Evolutionary conservation across 2,113 vertebrate species (phyloP), one percentile per base, ranked within the genome.

Genomic region (Prinia subflava): DNA sequence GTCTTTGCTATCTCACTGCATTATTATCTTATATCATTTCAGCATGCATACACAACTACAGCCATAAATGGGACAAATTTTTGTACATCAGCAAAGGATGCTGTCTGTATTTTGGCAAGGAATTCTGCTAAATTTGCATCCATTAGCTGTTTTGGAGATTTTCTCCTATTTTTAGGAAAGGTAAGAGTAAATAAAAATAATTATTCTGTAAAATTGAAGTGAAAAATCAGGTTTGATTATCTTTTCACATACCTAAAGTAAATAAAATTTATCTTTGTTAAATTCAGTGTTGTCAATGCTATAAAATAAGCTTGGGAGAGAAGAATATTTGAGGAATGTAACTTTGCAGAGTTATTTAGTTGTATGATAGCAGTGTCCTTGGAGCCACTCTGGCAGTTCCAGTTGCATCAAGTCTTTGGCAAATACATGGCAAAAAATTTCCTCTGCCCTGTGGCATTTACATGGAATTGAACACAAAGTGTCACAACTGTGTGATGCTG

Each of bases 101-200:
- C 97, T 9, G 53, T 71, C 69, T 49, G 56, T 69, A 95, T 98
- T 77, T 93, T 98, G 56, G 94, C 87, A 11, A 97, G 96, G 91
- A 97, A 94, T 82, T 96, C 98, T 86, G 69, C 94, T 71, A 96
- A 93, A 52, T 86, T 98, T 39, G 69, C 69, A 19, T 91, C 96
- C 42, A 68, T 98, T 80, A 97, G 91, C 86, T 97, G 90, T 59
- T 97, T 96, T 65, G 98, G 98, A 93, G 96, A 97, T 87, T 98
- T 98, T 76, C 21, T 98, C 9, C 88, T 98, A 20, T 98, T 98
- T 95, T 96, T 98, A 56, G 98, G 98, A 92, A 98, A 98, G 98
- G 98, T 98, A 91, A 97, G 93, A 81, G 21, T 65, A 47, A 69
- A 64, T 53, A 44, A 81, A 79, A 70, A 13, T 39, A 64, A 67